Conservation (phyloP, 2,113 vertebrate species). For the Paracanthobrama guichenoti region DNA sequence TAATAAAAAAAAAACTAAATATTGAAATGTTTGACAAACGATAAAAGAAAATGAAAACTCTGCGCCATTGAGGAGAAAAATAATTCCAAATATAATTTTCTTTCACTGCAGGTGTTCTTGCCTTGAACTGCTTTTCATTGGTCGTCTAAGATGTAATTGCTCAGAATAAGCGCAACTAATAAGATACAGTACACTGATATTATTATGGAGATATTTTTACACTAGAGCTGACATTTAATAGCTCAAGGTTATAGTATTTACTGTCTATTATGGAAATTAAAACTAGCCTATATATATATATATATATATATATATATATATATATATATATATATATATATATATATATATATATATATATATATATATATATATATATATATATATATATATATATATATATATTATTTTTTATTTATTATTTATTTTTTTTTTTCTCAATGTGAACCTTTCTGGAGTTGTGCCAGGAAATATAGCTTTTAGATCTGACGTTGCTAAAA, state of each 20-base stretch:
- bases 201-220: background rate
- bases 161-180: background rate
- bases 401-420: too few species aligned
- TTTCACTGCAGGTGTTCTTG: background rate
- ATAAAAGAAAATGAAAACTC: background rate
- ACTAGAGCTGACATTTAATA: background rate
- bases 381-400: too few species aligned
- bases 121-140: background rate
- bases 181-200: background rate
- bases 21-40: background rate
- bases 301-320: too few species aligned
- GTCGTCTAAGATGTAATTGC: background rate
- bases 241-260: background rate
- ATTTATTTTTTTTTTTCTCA: too few species aligned
- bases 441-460: background rate
- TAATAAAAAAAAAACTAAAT: background rate
- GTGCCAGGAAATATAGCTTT: background rate
- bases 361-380: too few species aligned
- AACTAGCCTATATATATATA: too few species aligned
- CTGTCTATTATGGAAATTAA: background rate
- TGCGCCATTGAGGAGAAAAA: background rate
- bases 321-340: too few species aligned
- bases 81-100: background rate
- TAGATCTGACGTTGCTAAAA: background rate
- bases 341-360: too few species aligned